Base-by-base conservation (phyloP, 2,888 invertebrate species). In the Leucophora obtusa region DNA sequence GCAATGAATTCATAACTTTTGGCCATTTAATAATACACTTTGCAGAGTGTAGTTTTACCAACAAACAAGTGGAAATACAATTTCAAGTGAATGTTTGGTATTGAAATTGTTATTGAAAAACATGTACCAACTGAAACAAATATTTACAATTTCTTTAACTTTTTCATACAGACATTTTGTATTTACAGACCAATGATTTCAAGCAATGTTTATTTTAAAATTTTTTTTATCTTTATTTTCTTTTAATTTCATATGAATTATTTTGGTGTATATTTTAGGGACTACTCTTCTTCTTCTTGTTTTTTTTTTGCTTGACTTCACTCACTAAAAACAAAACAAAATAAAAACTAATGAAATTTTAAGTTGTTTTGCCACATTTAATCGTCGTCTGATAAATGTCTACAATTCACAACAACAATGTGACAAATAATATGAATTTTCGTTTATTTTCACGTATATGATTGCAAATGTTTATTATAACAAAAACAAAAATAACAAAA, bases 311-410 rank as follows among this genome's bases (percentile, higher is more conserved):
- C n/a, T 47, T 47, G 43, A 47, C 43, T 47, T 47, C 43, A 47
- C 43, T 47, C 14, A 47, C 43, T 14, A 47, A 28, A 35, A n/a
- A n/a, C n/a, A n/a, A n/a, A n/a, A n/a, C n/a, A n/a, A n/a, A n/a
- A n/a, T n/a, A n/a, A n/a, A n/a, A 54, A 59, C 53, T 60, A 77
- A 65, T 77, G 60, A 69, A 80, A 66, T 59, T 53, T 77, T 60
- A 82, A 79, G 69, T 82, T 77, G 83, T 83, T 82, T 73, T 79
- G 82, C 79, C 79, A 82, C 79, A 82, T 81, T 83, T 76, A 82
- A 82, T 75, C 73, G 69, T 76, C 38, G 43, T 70, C 82, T 79
- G 78, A 83, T 82, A 83, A 82, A 82, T 73, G 79, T 80, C 82
- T 82, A 72, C 76, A 62, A n/a, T 56, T 82, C 68, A 33, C 59